These are phyloP conservation scores for Enoplosus armatus DNA, from an alignment of 2,797 vertebrate species.

Conservation along the genomic window DNA sequence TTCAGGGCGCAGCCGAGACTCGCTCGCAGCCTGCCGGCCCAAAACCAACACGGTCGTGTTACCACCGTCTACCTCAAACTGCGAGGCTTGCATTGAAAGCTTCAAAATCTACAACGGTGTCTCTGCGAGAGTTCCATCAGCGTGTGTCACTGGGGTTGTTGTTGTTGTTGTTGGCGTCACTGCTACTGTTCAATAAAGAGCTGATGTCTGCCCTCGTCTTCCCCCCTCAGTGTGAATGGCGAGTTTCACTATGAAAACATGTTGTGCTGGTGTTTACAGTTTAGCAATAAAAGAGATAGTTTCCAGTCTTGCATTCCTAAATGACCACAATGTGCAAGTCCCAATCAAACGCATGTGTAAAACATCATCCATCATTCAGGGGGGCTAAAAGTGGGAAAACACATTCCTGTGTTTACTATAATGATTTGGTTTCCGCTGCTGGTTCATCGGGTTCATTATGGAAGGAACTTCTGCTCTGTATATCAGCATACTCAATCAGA, in stretches of 20 bases:
- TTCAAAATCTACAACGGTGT: background rate
- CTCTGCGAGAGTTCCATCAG: background rate
- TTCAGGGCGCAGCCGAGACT: background rate
- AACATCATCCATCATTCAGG: conserved; percentile 37
- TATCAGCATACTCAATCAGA: background rate
- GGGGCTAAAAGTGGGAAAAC: conserved; percentile 32
- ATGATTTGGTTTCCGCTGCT: conserved; percentile 46
- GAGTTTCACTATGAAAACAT: conserved; percentile 23
- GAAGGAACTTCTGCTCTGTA: conserved; percentile 1
- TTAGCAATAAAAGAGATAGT: conserved; percentile 26
- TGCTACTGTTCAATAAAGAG: background rate
- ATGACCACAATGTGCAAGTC: conserved; percentile 41
- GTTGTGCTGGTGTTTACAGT: conserved; percentile 50
- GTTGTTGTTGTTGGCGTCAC: background rate
- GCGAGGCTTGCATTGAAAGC: conserved; percentile 15
- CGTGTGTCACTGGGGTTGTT: background rate
- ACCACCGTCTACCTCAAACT: background rate
- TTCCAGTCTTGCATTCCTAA: conserved; percentile 50
- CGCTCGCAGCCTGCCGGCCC: background rate
- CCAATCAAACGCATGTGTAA: conserved; percentile 49
- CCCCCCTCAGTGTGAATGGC: background rate
- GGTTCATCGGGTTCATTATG: conserved; percentile 14
- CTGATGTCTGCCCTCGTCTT: background rate
- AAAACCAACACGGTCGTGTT: too few species aligned
- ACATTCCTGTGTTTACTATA: conserved; percentile 58